Percentiles rank a stretch among this genome's conserved stretches.
Conservation (phyloP, 1,140 invertebrate genomes). For the Psix sp. region DNA sequence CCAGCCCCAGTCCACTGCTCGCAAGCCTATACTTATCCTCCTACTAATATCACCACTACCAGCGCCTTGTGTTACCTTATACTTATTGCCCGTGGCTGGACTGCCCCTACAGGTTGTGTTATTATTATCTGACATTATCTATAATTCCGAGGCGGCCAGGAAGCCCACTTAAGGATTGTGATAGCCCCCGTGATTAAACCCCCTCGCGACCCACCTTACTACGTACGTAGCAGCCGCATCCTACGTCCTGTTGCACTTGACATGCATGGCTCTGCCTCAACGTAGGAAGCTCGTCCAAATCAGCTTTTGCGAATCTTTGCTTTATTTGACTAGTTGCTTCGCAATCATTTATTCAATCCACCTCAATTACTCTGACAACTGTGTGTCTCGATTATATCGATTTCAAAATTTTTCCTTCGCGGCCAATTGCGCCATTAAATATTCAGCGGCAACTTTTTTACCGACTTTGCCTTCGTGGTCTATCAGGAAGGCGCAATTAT, state of each 20-base stretch:
- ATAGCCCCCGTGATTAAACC: slow-evolving; percentile 77
- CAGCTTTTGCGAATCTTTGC: slow-evolving; percentile 45
- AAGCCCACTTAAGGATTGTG: slow-evolving; percentile 77
- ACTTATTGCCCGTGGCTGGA: slow-evolving; percentile 73
- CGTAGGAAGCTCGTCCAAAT: slow-evolving; percentile 32
- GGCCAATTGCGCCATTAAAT: neutral
- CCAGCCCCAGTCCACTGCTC: slow-evolving; percentile 60
- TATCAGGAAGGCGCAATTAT: no score
- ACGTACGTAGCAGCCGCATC: slow-evolving; percentile 49
- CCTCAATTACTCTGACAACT: slow-evolving; percentile 33
- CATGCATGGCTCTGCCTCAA: no score
- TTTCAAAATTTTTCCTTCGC: slow-evolving; percentile 9
- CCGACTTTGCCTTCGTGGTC: no score
- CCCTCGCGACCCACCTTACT: slow-evolving; percentile 64
- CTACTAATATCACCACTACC: slow-evolving; percentile 74
- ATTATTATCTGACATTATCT: slow-evolving; percentile 79
- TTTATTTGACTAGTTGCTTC: slow-evolving; percentile 48
- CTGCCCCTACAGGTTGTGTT: slow-evolving; percentile 70
- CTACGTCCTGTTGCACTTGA: slow-evolving; percentile 32
- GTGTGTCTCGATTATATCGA: slow-evolving; percentile 34
- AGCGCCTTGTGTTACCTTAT: slow-evolving; percentile 71
- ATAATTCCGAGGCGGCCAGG: slow-evolving; percentile 77
- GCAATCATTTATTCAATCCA: slow-evolving; percentile 29
- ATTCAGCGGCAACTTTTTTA: no score
- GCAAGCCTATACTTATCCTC: slow-evolving; percentile 77